A percentile compares a stretch with the other conserved stretches of the same genome.
Conservation (phyloP, 2,888 invertebrate species). For the Rhimphoctona megacephalus region DNA sequence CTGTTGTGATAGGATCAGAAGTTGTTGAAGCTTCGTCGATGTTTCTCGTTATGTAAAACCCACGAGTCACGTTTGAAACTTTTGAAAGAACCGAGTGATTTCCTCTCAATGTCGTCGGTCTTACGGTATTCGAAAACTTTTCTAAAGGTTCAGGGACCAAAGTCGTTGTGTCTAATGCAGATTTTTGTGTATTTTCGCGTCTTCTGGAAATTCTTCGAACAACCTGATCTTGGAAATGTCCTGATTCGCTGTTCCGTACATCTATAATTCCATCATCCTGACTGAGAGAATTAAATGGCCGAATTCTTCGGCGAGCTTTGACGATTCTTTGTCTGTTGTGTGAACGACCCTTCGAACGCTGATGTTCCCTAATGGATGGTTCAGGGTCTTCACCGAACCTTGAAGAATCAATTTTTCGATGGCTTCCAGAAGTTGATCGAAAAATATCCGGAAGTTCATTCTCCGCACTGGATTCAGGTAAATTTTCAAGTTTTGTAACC, state of each 20-base stretch:
- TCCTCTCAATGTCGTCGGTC: conserved; percentile 73
- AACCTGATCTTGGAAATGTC: neutral
- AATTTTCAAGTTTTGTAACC: conserved; percentile 19
- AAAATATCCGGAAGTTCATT: conserved; percentile 64
- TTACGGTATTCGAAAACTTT: conserved; percentile 52
- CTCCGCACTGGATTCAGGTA: conserved; percentile 68
- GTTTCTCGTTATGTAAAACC: conserved; percentile 73
- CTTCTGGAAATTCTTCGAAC: neutral
- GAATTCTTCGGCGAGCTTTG: conserved; percentile 49
- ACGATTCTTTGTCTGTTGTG: conserved; percentile 57
- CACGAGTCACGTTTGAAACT: conserved; percentile 53
- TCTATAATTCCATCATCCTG: neutral
- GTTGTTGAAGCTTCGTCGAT: conserved; percentile 47
- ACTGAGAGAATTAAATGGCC: neutral
- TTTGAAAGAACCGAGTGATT: conserved; percentile 50
- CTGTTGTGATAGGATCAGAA: neutral
- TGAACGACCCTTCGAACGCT: neutral
- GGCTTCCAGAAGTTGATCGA: conserved; percentile 35
- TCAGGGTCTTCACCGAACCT: neutral
- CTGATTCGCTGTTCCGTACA: neutral
- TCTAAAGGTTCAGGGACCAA: conserved; percentile 20
- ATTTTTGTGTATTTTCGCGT: conserved; percentile 38
- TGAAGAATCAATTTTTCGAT: conserved; percentile 14
- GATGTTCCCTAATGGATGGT: neutral
- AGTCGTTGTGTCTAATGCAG: conserved; percentile 46